Evolutionary conservation across 2,113 vertebrate species (phyloP).

Genomic region (Shinisaurus crocodilurus): DNA sequence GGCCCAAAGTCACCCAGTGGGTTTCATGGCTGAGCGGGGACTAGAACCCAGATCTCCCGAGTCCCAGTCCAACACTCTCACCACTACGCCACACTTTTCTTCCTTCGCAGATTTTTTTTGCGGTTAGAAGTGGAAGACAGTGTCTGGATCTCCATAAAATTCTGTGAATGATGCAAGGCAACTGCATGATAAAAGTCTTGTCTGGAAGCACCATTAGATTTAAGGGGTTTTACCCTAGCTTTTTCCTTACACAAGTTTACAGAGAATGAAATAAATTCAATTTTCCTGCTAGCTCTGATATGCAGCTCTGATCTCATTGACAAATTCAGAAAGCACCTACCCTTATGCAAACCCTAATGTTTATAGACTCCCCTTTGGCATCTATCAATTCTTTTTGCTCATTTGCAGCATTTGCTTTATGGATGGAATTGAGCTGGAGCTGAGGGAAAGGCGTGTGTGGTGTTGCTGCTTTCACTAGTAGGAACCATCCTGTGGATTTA

Average conservation of each 20-base stretch:
- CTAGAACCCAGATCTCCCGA: too few species aligned
- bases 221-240: not conserved
- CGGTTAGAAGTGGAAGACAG: too few species aligned
- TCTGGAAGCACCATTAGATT: not conserved
- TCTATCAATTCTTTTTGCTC: fast-evolving
- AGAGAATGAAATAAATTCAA: slow-evolving; percentile 3
- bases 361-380: not conserved
- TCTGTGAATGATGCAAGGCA: too few species aligned
- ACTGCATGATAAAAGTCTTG: too few species aligned
- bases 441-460: fast-evolving
- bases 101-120: too few species aligned
- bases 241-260: not conserved
- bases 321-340: not conserved
- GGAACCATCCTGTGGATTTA: not conserved
- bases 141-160: too few species aligned
- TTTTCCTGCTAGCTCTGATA: not conserved
- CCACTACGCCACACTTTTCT: too few species aligned
- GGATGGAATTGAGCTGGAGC: not conserved
- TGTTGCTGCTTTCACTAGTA: not conserved
- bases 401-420: not conserved
- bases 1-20: too few species aligned
- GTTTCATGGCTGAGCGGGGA: too few species aligned
- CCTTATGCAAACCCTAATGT: not conserved
- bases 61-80: too few species aligned
- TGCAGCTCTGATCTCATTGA: not conserved